Percentiles rank a stretch among this genome's conserved stretches.
Conservation (phyloP, 2,797 vertebrate species). For the Sebastes elongatus region DNA sequence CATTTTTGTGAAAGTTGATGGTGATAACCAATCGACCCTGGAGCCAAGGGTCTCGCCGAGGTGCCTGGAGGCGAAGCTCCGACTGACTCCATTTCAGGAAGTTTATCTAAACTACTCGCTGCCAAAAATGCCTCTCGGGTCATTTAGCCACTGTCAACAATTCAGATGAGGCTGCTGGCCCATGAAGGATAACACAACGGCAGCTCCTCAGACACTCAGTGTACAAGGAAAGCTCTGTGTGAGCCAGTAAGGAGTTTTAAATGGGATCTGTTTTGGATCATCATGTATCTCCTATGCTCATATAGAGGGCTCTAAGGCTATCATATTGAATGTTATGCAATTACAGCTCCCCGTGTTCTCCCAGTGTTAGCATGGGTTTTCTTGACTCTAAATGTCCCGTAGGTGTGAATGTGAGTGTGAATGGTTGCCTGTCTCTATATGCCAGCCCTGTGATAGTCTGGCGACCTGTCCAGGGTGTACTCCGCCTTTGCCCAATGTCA, state of each 20-base stretch:
- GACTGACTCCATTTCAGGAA: slow-evolving; percentile 58
- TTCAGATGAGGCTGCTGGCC: slow-evolving; percentile 57
- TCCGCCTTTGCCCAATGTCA: too few relatives aligned
- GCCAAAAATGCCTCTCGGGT: slow-evolving; percentile 63
- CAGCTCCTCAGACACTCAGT: slow-evolving; percentile 36
- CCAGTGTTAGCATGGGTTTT: too few relatives aligned
- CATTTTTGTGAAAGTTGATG: slow-evolving; percentile 13
- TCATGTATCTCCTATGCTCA: not conserved
- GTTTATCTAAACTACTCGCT: slow-evolving; percentile 64
- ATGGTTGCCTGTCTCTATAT: too few relatives aligned
- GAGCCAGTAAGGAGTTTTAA: not conserved
- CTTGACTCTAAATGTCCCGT: too few relatives aligned
- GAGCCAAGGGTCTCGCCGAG: slow-evolving; percentile 8
- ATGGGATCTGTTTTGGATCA: slow-evolving; percentile 1
- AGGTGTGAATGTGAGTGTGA: too few relatives aligned
- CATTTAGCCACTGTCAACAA: slow-evolving; percentile 75
- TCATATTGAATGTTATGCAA: not conserved
- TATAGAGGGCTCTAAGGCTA: not conserved
- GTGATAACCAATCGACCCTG: slow-evolving; percentile 32
- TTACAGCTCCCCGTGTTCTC: not conserved
- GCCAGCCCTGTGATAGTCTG: too few relatives aligned
- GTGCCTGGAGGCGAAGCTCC: slow-evolving; percentile 22
- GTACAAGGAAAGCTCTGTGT: slow-evolving; percentile 1
- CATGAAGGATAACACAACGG: slow-evolving; percentile 64
- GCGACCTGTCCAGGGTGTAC: too few relatives aligned